Evolutionary conservation across 2,797 vertebrate genomes (phyloP).

Genomic region (Sebastes dallii): DNA sequence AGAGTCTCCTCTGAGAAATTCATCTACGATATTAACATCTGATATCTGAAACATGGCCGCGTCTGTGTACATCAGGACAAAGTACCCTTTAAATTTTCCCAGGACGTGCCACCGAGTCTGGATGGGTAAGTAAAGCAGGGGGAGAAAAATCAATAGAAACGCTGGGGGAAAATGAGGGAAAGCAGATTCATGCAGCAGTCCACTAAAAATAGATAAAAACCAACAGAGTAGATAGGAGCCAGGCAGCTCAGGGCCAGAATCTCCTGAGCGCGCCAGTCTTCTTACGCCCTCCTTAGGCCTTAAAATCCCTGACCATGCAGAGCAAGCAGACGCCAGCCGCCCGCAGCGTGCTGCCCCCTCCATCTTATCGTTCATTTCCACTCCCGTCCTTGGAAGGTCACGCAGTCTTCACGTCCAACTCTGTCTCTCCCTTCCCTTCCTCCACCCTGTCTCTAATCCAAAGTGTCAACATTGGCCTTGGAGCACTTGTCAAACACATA

Average conservation of each 20-base stretch:
- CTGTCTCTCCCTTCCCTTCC: constrained; percentile 1
- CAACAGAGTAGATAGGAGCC: constrained; percentile 29
- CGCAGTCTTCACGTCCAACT: constrained; percentile 18
- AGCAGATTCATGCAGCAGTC: constrained; percentile 48
- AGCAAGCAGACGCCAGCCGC: neutral
- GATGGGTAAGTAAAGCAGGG: constrained; percentile 23
- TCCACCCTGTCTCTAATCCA: constrained; percentile 29
- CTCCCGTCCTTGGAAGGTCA: constrained; percentile 61
- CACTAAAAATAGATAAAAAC: constrained; percentile 62
- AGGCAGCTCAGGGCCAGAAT: constrained; percentile 26
- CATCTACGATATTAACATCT: constrained; percentile 61
- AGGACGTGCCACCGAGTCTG: constrained; percentile 32
- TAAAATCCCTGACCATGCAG: constrained; percentile 38
- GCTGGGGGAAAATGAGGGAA: constrained; percentile 39
- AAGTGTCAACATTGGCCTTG: constrained; percentile 65
- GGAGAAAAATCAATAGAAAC: constrained; percentile 48
- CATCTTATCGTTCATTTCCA: constrained; percentile 48
- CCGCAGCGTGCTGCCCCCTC: neutral
- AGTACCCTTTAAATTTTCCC: constrained; percentile 48
- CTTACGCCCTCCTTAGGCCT: constrained; percentile 17
- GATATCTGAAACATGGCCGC: constrained; percentile 52
- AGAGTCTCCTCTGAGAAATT: constrained; percentile 52
- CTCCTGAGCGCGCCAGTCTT: constrained; percentile 17
- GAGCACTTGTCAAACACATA: constrained; percentile 54
- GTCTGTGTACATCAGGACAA: constrained; percentile 34